Evolutionary conservation across 2,888 invertebrate genomes (phyloP).

Genomic region (Priapulus caudatus): DNA sequence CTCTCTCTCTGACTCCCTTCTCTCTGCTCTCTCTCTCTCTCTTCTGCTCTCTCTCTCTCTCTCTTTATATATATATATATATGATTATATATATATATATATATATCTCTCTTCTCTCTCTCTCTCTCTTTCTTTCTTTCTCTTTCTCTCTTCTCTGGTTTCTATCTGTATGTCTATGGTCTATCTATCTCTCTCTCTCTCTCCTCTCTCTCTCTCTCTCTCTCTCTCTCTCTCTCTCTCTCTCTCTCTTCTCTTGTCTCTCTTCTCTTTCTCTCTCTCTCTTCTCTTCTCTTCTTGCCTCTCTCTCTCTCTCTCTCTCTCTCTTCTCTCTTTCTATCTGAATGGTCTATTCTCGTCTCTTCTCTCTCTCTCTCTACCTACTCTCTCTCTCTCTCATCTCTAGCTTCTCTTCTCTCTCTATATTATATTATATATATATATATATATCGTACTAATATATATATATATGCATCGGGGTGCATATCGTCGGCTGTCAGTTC

Average conservation of each 20-base stretch:
- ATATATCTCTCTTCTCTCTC: slow-evolving; percentile 6
- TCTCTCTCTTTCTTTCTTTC: slow-evolving; percentile 16
- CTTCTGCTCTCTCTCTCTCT: slow-evolving; percentile 5
- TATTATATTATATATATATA: slow-evolving; percentile 5
- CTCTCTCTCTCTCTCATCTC: neutral
- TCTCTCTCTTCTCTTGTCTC: slow-evolving; percentile 13
- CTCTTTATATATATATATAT: slow-evolving; percentile 7
- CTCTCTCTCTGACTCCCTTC: slow-evolving; percentile 15
- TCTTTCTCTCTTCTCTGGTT: neutral
- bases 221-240: slow-evolving; percentile 3
- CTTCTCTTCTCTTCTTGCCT: slow-evolving; percentile 13
- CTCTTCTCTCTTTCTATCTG: slow-evolving; percentile 10
- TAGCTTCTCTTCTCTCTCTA: slow-evolving; percentile 7
- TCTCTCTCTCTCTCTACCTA: slow-evolving; percentile 4
- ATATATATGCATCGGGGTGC: slow-evolving; percentile 13
- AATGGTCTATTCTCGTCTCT: neutral
- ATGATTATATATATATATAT: neutral
- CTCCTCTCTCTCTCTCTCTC: slow-evolving; percentile 3
- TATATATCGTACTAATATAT: slow-evolving; percentile 16
- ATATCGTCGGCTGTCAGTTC: too few species aligned
- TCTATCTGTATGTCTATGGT: neutral
- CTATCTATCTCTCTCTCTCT: neutral
- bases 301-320: slow-evolving; percentile 15
- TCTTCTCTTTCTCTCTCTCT: slow-evolving; percentile 16
- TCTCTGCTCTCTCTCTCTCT: slow-evolving; percentile 15